Percentiles rank a stretch among this genome's conserved stretches.
phyloP scores from a whole-genome alignment of 2,888 invertebrate genomes.

The Steromphala cineraria region DNA sequence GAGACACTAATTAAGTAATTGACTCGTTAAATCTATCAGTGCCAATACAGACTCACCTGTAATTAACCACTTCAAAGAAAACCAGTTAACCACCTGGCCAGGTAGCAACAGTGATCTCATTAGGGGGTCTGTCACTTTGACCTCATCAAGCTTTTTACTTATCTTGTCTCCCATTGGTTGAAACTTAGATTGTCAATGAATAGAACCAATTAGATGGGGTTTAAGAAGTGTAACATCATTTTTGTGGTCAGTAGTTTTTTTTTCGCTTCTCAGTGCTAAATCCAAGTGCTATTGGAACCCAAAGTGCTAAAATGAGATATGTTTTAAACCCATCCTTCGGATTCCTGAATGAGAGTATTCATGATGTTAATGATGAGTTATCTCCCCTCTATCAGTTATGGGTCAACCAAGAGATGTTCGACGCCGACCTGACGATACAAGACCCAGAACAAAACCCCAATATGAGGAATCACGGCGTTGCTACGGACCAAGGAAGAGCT shows the following conservation, averaged over 20 bases:
- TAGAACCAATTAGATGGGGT: background rate
- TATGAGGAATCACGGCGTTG: conserved; percentile 79
- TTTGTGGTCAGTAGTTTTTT: too few relatives aligned
- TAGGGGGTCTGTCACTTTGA: background rate
- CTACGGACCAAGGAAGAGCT: conserved; percentile 78
- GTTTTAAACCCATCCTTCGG: background rate
- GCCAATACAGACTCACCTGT: too few relatives aligned
- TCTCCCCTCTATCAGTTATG: conserved; percentile 76
- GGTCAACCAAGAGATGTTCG: conserved; percentile 80
- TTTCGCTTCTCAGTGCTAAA: too few relatives aligned
- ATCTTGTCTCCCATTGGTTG: background rate
- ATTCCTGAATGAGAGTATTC: background rate
- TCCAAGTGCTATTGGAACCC: too few relatives aligned
- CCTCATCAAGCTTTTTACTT: background rate
- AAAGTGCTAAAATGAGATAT: background rate
- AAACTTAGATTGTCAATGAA: background rate
- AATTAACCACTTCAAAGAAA: too few relatives aligned
- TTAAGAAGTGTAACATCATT: background rate
- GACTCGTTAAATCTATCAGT: too few relatives aligned
- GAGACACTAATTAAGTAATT: too few relatives aligned
- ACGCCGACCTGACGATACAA: conserved; percentile 50
- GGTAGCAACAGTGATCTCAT: background rate
- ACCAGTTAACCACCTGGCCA: too few relatives aligned
- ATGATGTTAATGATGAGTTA: background rate
- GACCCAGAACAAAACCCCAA: conserved; percentile 62